Base-by-base conservation (phyloP, 2,113 vertebrate genomes). In the Picathartes gymnocephalus region DNA sequence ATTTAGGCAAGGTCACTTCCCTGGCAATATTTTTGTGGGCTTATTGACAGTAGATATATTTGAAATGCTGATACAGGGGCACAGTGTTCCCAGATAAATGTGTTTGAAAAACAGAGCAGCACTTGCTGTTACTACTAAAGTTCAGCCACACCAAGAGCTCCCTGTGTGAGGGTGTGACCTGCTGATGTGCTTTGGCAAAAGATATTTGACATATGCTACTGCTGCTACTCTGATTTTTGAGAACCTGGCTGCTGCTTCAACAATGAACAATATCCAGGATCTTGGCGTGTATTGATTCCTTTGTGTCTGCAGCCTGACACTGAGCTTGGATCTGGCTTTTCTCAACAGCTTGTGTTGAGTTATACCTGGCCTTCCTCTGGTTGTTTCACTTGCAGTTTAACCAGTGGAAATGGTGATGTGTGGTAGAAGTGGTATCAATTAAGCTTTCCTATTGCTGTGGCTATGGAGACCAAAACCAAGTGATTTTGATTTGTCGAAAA, bases 191-290 rank as follows among this genome's bases (percentile, higher is more conserved):
- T 72, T 74, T 83, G 83, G 51, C 56, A 90, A 54, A 78, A 58
- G 1, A 0, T 48, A 15, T 37, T 77, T 86, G 51, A 42, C 44
- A 40, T 80, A 68, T 74, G 68, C 60, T 78, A 5, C 51, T 81
- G 92, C 60, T 81, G 51, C 35, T 90, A 39, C 33, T 90, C 58
- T 77, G 58, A 27, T 14, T 86, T 77, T 42, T 15, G 77, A 48
- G 61, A 91, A 77, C 48, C 25, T 28, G 48, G n/a, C 61, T 51
- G 64, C 44, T 60, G 51, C 20, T 74, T 72, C 45, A 11, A 8
- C 23, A 39, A 2, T 0, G 1, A 39, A 27, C 0, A 1, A 1
- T 40, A 53, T 10, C 61, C 1, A 7, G 54, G 37, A 13, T 22
- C 24, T 30, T 48, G 71, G 71, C 31, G 9, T 28, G 1, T 12